Evolutionary conservation across 2,888 invertebrate species (phyloP), one percentile per base, ranked within the genome.

Genomic region (Drosophila emarginata): DNA sequence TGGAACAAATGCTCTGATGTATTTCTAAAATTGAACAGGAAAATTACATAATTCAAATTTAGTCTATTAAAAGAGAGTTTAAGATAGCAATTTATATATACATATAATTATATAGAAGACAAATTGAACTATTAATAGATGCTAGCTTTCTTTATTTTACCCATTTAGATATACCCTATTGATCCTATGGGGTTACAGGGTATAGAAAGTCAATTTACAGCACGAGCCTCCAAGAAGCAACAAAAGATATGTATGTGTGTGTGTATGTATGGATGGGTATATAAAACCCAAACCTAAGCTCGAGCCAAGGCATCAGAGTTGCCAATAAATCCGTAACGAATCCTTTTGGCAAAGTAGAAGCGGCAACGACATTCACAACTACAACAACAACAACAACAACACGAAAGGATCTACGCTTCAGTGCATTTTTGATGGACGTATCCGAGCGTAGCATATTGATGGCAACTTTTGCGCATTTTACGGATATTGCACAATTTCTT

Each of bases 401-500:
- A 80, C 79, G 74, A 76, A 82, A 85, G 85, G 87, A 87, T 87
- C 86, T 81, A 77, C 83, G 86, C 86, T 85, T 85, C 77, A 79
- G 70, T 86, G 87, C 83, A 87, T 87, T 86, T 85, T 77, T 86
- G 87, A 86, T 86, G 79, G 86, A 86, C 86, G 86, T 86, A 87
- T 86, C 86, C 86, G 87, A 86, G 86, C 86, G 86, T 87, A 86
- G 87, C 87, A 81, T 87, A 86, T 86, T 86, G 86, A 86, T 81
- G 86, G 87, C 83, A 86, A 87, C 83, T 86, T 87, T 86, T 86
- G 80, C 86, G 80, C 80, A 86, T 86, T 86, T 86, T 83, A 87
- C 86, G 86, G 85, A 86, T 86, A 86, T 87, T 86, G 86, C 86
- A 83, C 86, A 87, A 85, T 85, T 84, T 78, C 73, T 45, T 73